These are phyloP conservation scores for Phaethon lepturus DNA, from an alignment of 2,113 vertebrate genomes.

Conservation along the genomic window DNA sequence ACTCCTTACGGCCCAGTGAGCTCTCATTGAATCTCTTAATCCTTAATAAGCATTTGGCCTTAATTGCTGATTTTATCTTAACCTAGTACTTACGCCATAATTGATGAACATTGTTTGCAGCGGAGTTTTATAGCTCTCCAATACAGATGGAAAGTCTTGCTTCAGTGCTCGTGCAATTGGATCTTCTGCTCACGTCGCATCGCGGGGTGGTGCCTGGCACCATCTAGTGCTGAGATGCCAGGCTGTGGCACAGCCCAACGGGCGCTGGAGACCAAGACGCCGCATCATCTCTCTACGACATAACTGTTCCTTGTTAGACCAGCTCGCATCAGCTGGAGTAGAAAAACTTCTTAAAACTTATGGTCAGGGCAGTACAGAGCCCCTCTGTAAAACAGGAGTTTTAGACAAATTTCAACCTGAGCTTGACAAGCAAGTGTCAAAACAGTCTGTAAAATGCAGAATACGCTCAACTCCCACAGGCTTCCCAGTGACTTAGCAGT, in stretches of 20 bases:
- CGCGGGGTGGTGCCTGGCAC: background rate
- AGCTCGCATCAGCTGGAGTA: background rate
- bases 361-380: fast-evolving
- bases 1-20: background rate
- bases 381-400: background rate
- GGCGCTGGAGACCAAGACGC: fast-evolving
- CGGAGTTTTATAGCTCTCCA: background rate
- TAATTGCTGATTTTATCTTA: constrained; percentile 50
- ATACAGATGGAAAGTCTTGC: background rate
- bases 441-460: background rate
- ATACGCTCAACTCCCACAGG: background rate
- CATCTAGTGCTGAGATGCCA: background rate
- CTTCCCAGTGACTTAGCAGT: background rate
- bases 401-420: fast-evolving
- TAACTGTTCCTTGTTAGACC: fast-evolving
- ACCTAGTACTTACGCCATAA: background rate
- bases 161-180: background rate
- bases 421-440: background rate
- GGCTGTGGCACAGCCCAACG: fast-evolving
- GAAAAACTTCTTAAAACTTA: too few relatives aligned
- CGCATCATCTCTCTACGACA: fast-evolving
- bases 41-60: constrained; percentile 30
- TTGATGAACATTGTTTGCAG: constrained; percentile 7
- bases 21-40: background rate
- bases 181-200: fast-evolving